phyloP scores from a whole-genome alignment of 2,888 invertebrate species.

The Cremastinae sp. region DNA sequence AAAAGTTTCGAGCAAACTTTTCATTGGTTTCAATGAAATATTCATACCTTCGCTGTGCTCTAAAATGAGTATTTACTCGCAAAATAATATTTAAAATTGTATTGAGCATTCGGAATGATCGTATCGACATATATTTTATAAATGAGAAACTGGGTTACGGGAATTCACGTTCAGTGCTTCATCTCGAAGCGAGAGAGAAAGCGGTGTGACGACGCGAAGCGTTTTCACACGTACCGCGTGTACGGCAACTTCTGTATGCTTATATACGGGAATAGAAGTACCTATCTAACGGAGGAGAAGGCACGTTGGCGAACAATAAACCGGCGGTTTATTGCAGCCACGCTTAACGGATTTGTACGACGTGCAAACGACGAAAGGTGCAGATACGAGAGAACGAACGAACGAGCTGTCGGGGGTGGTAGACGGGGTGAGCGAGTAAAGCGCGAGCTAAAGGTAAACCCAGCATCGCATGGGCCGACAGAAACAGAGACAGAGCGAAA shows the following conservation, averaged over 20 bases:
- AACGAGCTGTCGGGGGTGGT: slow-evolving; percentile 40
- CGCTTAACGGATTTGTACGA: slow-evolving; percentile 76
- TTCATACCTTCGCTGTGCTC: background rate
- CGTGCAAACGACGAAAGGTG: slow-evolving; percentile 75
- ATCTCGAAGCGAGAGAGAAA: slow-evolving; percentile 27
- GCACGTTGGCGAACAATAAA: slow-evolving; percentile 72
- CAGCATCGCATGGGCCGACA: slow-evolving; percentile 44
- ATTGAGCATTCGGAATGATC: background rate
- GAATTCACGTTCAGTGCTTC: slow-evolving; percentile 13
- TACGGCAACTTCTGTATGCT: slow-evolving; percentile 17
- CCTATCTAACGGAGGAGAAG: slow-evolving; percentile 56
- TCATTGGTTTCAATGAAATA: too few species aligned
- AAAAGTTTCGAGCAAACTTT: too few species aligned
- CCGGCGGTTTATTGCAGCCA: slow-evolving; percentile 73
- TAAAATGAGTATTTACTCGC: slow-evolving; percentile 6
- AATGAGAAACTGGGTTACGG: slow-evolving; percentile 5
- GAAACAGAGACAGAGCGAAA: slow-evolving; percentile 42
- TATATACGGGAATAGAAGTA: slow-evolving; percentile 48
- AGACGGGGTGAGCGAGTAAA: slow-evolving; percentile 26
- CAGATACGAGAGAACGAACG: slow-evolving; percentile 66
- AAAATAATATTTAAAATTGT: slow-evolving; percentile 34
- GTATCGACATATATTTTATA: background rate
- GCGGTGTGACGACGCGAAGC: slow-evolving; percentile 33
- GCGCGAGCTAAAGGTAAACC: slow-evolving; percentile 53
- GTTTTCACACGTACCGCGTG: slow-evolving; percentile 34